Evolutionary conservation across 2,113 vertebrate genomes (phyloP), one percentile per base, ranked within the genome.

Genomic region (Lampris megalopsis): DNA sequence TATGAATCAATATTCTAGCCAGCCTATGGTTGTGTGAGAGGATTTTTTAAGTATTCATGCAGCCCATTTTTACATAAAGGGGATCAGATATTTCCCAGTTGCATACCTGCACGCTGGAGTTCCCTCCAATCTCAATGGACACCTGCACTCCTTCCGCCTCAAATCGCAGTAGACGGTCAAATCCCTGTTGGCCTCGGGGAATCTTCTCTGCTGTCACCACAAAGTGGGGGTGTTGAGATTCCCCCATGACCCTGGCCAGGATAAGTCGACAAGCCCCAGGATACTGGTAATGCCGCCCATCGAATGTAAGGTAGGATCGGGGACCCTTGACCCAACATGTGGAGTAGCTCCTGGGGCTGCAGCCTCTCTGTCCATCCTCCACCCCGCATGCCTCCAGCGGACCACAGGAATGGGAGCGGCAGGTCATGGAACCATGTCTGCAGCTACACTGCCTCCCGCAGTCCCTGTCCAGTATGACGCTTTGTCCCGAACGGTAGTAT

Each of bases 391-490:
- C 53, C 36, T 92, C 81, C 2, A 80, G 45, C 9, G 58, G 61
- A 0, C 70, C 57, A 72, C 92, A 92, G 0, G 47, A 56, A 60
- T 92, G 53, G 6, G 78, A 43, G 0, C 4, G 35, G n/a, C 93
- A 93, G 2, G 35, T 65, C 90, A 93, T 91, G 11, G 10, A 6
- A 10, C 83, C 79, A 3, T 42, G 52, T 2, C 37, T 66, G 50
- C 91, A 93, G 7, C 57, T 75, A 10, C 92, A 94, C 1, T n/a
- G 81, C 24, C 89, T 79, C 9, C 71, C 54, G 63, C 94, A 93
- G 79, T 84, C 0, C 1, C 82, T 68, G 0, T 69, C 88, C 37
- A 93, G 77, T 53, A 92, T 63, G 4, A 82, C 80, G 1, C 76
- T 85, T 6, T 90, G 59, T 38, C 92, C 92, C 1, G 89, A 70